These are phyloP conservation scores for Oryzias curvinotus DNA, from an alignment of 2,113 vertebrate genomes.

Conservation along the genomic window DNA sequence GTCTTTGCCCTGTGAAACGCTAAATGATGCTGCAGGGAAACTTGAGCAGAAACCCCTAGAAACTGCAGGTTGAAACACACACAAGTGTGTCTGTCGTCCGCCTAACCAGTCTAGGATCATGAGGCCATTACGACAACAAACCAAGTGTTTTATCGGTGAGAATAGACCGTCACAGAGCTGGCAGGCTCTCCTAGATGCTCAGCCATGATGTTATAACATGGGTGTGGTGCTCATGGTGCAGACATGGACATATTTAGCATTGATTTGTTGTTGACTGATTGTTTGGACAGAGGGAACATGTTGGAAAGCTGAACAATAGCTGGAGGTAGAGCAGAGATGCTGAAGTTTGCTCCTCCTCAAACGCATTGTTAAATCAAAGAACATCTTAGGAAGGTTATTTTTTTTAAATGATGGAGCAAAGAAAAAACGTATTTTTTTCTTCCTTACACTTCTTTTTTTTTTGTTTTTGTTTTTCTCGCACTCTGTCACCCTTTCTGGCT, in stretches of 20 bases:
- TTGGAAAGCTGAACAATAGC: conserved; percentile 34
- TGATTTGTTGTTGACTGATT: conserved; percentile 41
- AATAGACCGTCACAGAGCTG: conserved; percentile 1
- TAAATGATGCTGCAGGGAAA: not conserved
- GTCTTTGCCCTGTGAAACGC: too few species aligned
- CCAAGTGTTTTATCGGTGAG: too few species aligned
- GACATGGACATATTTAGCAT: conserved; percentile 42
- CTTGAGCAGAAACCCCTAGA: not conserved
- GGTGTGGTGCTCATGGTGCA: conserved; percentile 49
- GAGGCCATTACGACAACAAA: too few species aligned
- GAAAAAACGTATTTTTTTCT: not conserved
- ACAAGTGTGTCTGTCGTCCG: not conserved
- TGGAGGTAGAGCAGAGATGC: conserved; percentile 15
- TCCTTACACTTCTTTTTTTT: not conserved
- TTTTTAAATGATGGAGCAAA: conserved; percentile 32
- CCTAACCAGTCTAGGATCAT: not conserved
- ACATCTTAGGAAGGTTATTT: conserved; percentile 4
- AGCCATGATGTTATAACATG: conserved; percentile 53
- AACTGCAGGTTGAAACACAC: not conserved
- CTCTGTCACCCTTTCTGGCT: conserved; percentile 47
- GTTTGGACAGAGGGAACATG: conserved; percentile 59
- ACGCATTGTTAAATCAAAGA: conserved; percentile 15
- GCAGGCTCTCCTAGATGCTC: conserved; percentile 31
- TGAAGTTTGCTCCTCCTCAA: conserved; percentile 20
- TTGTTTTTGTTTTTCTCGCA: conserved; percentile 9